These are phyloP conservation scores for Druon quercuslanigerum DNA, from an alignment of 1,140 invertebrate genomes.

Conservation along the genomic window DNA sequence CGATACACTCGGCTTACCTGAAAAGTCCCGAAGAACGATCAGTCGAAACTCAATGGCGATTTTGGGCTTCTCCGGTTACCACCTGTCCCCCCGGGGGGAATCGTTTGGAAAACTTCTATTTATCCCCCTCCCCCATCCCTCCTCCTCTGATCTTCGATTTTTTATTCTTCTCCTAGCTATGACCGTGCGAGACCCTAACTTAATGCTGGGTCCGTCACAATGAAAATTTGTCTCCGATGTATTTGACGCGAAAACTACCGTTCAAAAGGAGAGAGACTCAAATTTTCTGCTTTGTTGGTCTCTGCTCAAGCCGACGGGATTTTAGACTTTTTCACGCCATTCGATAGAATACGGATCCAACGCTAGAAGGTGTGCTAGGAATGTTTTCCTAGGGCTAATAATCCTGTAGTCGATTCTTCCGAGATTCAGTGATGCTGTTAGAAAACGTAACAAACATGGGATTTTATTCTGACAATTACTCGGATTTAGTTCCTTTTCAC, in stretches of 20 bases:
- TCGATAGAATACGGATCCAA: neutral
- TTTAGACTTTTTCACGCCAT: slow-evolving; percentile 41
- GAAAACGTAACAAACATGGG: slow-evolving; percentile 10
- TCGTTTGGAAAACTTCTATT: slow-evolving; percentile 52
- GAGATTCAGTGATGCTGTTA: slow-evolving; percentile 33
- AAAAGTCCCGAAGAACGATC: slow-evolving; percentile 27
- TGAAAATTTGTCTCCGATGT: slow-evolving; percentile 72
- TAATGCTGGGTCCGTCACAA: slow-evolving; percentile 60
- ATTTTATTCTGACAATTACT: slow-evolving; percentile 19
- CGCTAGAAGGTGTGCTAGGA: slow-evolving; percentile 16
- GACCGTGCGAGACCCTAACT: slow-evolving; percentile 38
- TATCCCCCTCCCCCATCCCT: slow-evolving; percentile 31
- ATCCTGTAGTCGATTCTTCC: slow-evolving; percentile 34
- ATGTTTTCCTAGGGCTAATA: slow-evolving; percentile 51
- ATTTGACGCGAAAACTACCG: slow-evolving; percentile 71
- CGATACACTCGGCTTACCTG: slow-evolving; percentile 21
- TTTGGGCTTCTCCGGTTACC: slow-evolving; percentile 56
- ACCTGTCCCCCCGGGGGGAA: slow-evolving; percentile 62
- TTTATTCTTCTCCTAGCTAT: slow-evolving; percentile 34
- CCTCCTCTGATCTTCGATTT: neutral
- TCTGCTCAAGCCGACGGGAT: slow-evolving; percentile 41
- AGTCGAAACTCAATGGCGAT: slow-evolving; percentile 47
- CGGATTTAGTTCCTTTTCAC: slow-evolving; percentile 12
- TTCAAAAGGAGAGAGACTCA: slow-evolving; percentile 42
- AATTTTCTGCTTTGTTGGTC: slow-evolving; percentile 72